Evolutionary conservation across 1,140 invertebrate species (phyloP).

Genomic region (Saxidomus purpurata): DNA sequence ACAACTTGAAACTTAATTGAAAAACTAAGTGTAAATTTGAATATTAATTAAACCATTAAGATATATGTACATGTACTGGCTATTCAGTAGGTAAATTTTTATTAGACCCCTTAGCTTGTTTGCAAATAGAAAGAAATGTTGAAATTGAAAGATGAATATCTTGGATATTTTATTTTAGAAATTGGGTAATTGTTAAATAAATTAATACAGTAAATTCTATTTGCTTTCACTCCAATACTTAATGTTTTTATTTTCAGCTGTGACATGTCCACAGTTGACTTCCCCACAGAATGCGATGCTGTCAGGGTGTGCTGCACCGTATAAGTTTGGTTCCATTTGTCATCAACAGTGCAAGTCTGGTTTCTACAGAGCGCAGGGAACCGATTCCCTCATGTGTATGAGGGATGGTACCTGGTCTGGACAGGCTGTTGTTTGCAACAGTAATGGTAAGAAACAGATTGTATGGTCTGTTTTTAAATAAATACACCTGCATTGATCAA

Average conservation of each 20-base stretch:
- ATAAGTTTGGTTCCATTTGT: slow-evolving; percentile 46
- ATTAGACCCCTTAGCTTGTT: no score
- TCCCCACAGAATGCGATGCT: slow-evolving; percentile 60
- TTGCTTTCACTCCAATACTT: no score
- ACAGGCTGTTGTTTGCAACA: slow-evolving; percentile 39
- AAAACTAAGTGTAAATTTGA: no score
- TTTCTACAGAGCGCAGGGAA: slow-evolving; percentile 57
- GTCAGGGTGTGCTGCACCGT: slow-evolving; percentile 46
- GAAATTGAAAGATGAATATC: no score
- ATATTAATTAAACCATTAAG: no score
- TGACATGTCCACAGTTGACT: slow-evolving; percentile 49
- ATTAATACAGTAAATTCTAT: no score
- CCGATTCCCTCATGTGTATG: slow-evolving; percentile 53
- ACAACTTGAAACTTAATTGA: no score
- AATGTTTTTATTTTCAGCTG: slow-evolving; percentile 34
- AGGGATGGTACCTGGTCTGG: slow-evolving; percentile 70
- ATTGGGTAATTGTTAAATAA: no score
- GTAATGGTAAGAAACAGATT: slow-evolving; percentile 10
- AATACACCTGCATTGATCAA: not conserved
- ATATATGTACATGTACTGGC: no score
- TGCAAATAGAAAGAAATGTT: no score
- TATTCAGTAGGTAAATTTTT: no score
- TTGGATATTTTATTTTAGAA: no score
- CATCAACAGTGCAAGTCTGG: slow-evolving; percentile 68
- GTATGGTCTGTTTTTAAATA: not conserved